Percentiles rank a stretch among this genome's conserved stretches.
Conservation (phyloP, 2,113 vertebrate species). For the Atrichornis clamosus region DNA sequence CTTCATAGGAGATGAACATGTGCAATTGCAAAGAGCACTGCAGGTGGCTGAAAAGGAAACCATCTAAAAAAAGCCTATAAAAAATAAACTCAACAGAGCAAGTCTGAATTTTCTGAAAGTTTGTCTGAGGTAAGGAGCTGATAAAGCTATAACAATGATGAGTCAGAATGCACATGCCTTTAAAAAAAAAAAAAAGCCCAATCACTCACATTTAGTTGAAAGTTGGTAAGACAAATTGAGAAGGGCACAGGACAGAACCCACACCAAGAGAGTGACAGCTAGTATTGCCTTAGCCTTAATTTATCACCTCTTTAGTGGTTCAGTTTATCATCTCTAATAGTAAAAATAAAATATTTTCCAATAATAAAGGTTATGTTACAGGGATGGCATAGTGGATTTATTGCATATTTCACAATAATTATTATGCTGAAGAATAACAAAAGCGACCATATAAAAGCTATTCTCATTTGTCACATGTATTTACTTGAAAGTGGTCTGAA, state of each 20-base stretch:
- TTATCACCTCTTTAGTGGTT: neutral
- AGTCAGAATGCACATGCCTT: neutral
- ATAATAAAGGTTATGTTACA: neutral
- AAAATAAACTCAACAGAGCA: conserved; percentile 31
- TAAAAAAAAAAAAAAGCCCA: neutral
- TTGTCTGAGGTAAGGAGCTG: conserved; percentile 6
- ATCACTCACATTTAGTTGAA: neutral
- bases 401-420: neutral
- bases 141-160: neutral
- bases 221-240: neutral
- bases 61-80: conserved; percentile 45
- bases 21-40: conserved; percentile 55
- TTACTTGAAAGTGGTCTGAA: neutral
- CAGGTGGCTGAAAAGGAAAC: conserved; percentile 64
- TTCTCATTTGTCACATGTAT: neutral
- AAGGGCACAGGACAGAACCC: neutral
- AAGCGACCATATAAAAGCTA: neutral
- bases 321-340: neutral
- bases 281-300: neutral
- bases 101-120: conserved; percentile 5
- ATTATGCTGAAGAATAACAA: neutral
- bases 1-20: conserved; percentile 52
- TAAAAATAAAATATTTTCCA: neutral
- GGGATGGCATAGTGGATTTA: neutral
- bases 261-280: neutral